These are phyloP conservation scores for Aleiodes leptofemur DNA, from an alignment of 2,888 invertebrate genomes.

Conservation along the genomic window DNA sequence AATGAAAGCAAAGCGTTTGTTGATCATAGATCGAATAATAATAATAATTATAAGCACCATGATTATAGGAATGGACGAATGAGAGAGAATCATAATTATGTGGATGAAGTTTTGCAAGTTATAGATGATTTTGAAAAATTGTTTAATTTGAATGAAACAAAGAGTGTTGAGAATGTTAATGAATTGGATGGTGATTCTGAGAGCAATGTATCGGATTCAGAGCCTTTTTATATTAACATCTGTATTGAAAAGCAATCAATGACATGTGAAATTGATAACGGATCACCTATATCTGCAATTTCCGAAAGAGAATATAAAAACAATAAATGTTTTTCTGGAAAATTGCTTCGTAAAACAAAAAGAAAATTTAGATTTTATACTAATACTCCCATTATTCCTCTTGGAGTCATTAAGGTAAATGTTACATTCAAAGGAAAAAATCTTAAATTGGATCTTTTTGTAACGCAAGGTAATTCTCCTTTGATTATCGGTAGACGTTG, in stretches of 20 bases:
- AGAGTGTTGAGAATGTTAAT: too few relatives aligned
- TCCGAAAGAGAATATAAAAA: too few relatives aligned
- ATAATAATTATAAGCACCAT: too few relatives aligned
- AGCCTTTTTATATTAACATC: too few relatives aligned
- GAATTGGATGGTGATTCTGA: too few relatives aligned
- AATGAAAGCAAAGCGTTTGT: background rate
- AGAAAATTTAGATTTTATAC: background rate
- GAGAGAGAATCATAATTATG: slow-evolving; percentile 36
- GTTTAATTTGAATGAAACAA: too few relatives aligned
- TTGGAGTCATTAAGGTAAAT: slow-evolving; percentile 1
- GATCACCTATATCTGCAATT: too few relatives aligned
- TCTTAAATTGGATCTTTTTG: slow-evolving; percentile 16
- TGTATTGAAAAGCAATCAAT: too few relatives aligned
- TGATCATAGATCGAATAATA: background rate
- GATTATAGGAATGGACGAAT: background rate
- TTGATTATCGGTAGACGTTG: background rate
- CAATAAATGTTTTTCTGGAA: too few relatives aligned
- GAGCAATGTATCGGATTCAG: too few relatives aligned
- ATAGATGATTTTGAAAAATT: slow-evolving; percentile 24
- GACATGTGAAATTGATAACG: too few relatives aligned
- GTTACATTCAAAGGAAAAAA: background rate
- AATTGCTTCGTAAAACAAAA: too few relatives aligned
- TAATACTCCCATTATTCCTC: background rate
- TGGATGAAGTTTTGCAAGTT: slow-evolving; percentile 28
- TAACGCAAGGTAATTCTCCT: background rate